Base-by-base conservation (phyloP, 2,113 vertebrate genomes). In the Hypocryptadius cinnamomeus region DNA sequence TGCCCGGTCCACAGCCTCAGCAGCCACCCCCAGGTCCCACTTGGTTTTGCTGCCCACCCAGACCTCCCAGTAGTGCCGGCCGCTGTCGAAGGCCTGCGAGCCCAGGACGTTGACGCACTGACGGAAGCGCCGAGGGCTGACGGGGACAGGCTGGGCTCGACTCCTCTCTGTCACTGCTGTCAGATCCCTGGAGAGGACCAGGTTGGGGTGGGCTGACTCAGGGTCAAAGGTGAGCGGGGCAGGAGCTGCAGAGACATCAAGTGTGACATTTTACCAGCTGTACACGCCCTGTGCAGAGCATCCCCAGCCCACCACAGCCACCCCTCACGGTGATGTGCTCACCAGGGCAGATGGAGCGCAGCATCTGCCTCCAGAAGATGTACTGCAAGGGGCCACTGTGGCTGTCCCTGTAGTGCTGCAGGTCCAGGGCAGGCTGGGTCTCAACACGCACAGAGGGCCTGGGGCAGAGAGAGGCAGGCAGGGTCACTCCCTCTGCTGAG, bases 31-130 rank as follows among this genome's bases (percentile, higher is more conserved):
- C 79, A 99, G 68, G 90, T 98, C 98, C 98, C 98, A 99, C 84
- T 99, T 98, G 72, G 97, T 96, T 65, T 98, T 98, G 76, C 92
- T 94, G 76, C 97, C 98, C 89, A 99, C 98, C 51, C 97, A 98
- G 22, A 98, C 98, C 93, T 99, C 98, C 98, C 98, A 98, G 95
- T 98, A 99, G 96, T 98, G 98, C 23, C 10, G 96, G 51, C 98
- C 98, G 0, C 94, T 95, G 78, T 95, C 76, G 22, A 98, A 98
- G 65, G 97, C 95, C 95, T 98, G 97, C 0, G 93, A 69, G 8
- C 96, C 95, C 79, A 99, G 96, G 30, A 98, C 91, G 0, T 98
- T 99, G 79, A 99, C 98, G 0, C 98, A 98, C 97, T 98, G 98
- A 9, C 97, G 65, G 93, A 99, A 99, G 40, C 98, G 98, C 86